Conservation (phyloP, 2,888 invertebrate species). For the Lasius fuliginosus region DNA sequence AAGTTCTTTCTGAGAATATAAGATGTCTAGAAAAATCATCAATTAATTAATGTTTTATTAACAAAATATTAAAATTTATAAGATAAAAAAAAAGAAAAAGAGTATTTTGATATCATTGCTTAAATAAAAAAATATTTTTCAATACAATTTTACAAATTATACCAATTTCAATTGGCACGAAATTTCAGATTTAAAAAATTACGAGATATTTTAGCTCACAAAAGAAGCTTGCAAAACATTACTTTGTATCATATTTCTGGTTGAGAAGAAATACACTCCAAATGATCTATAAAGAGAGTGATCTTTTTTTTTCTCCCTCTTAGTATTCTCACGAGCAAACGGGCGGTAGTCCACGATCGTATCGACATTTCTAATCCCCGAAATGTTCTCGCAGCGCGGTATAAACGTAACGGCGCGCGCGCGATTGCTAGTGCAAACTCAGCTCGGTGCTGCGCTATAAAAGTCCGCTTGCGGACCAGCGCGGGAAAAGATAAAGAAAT, state of each 20-base stretch:
- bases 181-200: neutral
- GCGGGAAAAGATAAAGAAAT: constrained; percentile 50
- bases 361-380: constrained; percentile 44
- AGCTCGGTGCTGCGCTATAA: constrained; percentile 21
- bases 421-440: constrained; percentile 29
- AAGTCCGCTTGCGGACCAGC: constrained; percentile 10
- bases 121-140: neutral
- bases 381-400: constrained; percentile 33
- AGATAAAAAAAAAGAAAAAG: neutral
- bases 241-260: neutral
- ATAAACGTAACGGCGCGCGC: constrained; percentile 41
- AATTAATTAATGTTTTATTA: neutral
- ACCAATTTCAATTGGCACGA: neutral
- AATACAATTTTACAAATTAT: neutral
- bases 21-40: neutral
- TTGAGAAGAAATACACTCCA: neutral
- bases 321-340: constrained; percentile 26
- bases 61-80: constrained; percentile 1
- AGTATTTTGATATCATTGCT: neutral
- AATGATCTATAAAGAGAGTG: neutral
- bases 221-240: neutral
- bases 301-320: neutral
- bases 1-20: neutral
- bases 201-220: neutral
- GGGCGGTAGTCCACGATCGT: constrained; percentile 45